Conservation (phyloP, 92 coral and sea anemone species). For the Blastomussa wellsi region DNA sequence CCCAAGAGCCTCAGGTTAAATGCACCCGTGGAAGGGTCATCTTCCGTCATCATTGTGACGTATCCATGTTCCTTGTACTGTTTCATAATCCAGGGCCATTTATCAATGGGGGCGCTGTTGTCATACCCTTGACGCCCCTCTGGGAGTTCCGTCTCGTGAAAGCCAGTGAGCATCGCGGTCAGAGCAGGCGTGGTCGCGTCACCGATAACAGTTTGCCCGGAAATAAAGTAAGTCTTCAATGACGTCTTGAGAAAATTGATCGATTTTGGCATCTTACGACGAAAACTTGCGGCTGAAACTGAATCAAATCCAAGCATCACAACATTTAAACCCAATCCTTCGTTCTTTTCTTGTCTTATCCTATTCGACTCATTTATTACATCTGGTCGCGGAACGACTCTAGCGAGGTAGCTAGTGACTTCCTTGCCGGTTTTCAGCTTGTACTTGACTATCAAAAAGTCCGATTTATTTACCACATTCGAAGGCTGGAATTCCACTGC, state of each 20-base stretch:
- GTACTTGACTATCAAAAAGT: slow-evolving; percentile 69
- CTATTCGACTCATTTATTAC: slow-evolving; percentile 26
- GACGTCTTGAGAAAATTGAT: slow-evolving; percentile 59
- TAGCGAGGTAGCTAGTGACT: slow-evolving; percentile 50
- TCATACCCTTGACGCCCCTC: slow-evolving; percentile 73
- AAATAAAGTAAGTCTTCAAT: slow-evolving; percentile 64
- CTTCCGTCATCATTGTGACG: slow-evolving; percentile 78
- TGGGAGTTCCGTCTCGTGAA: slow-evolving; percentile 66
- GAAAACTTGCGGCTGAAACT: slow-evolving; percentile 75
- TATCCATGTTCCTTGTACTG: slow-evolving; percentile 74
- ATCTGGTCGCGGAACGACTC: slow-evolving; percentile 53
- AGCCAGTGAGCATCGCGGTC: slow-evolving; percentile 91
- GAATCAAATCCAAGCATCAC: slow-evolving; percentile 84
- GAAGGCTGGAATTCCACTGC: slow-evolving; percentile 25
- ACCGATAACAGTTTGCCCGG: slow-evolving; percentile 82
- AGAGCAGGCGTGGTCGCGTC: slow-evolving; percentile 94
- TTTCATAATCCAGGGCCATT: slow-evolving; percentile 95
- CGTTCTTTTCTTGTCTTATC: neutral
- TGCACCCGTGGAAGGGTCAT: slow-evolving; percentile 75
- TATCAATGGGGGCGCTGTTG: slow-evolving; percentile 69
- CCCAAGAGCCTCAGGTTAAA: slow-evolving; percentile 82
- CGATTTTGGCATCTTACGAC: slow-evolving; percentile 79
- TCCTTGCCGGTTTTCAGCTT: slow-evolving; percentile 24
- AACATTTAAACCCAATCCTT: slow-evolving; percentile 61
- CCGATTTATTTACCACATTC: slow-evolving; percentile 53